Conservation (phyloP, 2,113 vertebrate genomes). For the Corythornis cristatus region DNA sequence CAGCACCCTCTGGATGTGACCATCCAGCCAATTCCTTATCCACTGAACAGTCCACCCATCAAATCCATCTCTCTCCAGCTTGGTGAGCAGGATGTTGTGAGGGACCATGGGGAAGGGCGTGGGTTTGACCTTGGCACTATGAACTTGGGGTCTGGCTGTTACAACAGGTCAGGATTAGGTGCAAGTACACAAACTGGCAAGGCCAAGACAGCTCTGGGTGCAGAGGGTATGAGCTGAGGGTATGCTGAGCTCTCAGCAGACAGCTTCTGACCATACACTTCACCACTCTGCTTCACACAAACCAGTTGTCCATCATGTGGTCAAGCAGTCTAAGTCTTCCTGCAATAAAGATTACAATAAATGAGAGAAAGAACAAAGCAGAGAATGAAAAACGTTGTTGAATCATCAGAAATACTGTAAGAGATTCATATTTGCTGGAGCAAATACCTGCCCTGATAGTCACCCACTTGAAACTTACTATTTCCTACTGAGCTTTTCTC, state of each 20-base stretch:
- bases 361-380: background rate
- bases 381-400: background rate
- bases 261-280: background rate
- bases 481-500: background rate
- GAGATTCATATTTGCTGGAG: background rate
- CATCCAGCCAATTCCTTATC: too few relatives aligned
- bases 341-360: background rate
- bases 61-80: too few relatives aligned
- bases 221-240: too few relatives aligned
- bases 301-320: background rate
- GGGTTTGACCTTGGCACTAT: background rate
- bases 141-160: background rate
- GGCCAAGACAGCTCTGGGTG: fast-evolving
- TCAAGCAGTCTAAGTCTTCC: conserved; percentile 3
- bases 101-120: background rate
- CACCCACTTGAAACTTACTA: background rate
- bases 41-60: too few relatives aligned
- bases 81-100: too few relatives aligned
- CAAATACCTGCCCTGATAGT: background rate
- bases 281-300: background rate
- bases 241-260: too few relatives aligned
- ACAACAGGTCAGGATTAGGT: background rate
- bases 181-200: background rate
- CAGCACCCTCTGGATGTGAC: too few relatives aligned
- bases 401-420: background rate